phyloP scores from a whole-genome alignment of 2,797 vertebrate genomes.

The Semotilus atromaculatus region DNA sequence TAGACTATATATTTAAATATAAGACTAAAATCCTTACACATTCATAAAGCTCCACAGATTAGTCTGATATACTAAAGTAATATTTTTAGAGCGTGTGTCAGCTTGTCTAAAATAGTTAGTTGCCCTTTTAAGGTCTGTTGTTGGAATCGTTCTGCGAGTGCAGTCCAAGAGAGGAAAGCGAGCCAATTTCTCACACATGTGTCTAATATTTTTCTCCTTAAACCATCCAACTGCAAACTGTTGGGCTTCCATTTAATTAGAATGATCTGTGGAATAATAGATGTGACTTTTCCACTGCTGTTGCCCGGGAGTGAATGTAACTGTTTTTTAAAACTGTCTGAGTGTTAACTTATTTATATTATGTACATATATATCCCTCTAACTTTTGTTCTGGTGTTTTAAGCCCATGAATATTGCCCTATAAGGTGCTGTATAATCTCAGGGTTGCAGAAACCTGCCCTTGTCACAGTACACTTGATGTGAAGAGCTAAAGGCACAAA shows the following conservation, averaged over 20 bases:
- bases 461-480: not conserved
- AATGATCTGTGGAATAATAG: not conserved
- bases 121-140: constrained; percentile 25
- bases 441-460: constrained; percentile 3
- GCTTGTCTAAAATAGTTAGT: not conserved
- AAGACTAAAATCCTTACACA: not conserved
- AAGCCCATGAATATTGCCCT: not conserved
- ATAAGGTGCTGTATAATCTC: constrained; percentile 5
- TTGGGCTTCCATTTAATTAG: constrained; percentile 14
- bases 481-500: not conserved
- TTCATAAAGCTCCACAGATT: not conserved
- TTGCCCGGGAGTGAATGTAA: not conserved
- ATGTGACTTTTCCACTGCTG: not conserved
- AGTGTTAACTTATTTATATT: not conserved
- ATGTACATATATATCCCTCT: not conserved
- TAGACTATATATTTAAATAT: not conserved
- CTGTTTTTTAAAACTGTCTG: not conserved
- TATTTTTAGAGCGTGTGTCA: constrained; percentile 11
- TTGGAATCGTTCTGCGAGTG: constrained; percentile 1
- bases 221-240: not conserved
- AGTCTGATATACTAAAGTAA: not conserved
- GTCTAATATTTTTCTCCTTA: constrained; percentile 6
- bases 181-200: constrained; percentile 19
- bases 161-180: not conserved
- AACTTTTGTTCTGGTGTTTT: not conserved